Base-by-base conservation (phyloP, 2,888 invertebrate species). In the Ormyrus rosae region DNA sequence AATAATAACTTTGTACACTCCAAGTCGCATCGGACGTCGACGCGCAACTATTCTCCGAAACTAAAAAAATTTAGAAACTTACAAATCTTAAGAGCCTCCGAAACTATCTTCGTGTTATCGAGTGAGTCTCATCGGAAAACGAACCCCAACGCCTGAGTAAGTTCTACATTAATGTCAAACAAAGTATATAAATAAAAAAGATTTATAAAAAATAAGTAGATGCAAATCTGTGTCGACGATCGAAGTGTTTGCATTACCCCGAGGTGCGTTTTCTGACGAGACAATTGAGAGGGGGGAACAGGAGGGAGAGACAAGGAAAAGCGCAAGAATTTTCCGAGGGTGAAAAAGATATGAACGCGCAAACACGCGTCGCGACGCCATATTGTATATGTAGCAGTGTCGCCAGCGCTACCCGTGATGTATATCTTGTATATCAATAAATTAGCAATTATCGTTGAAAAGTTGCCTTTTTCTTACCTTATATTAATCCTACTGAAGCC, bases 351-450 rank as follows among this genome's bases (percentile, higher is more conserved):
- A 61, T 13, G 68, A 10, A 19, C 46, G 8, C 34, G 13, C 51
- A n/a, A 53, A 56, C 6, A 55, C 19, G 76, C 13, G 63, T 55
- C 46, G 61, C 51, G 72, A 53, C 13, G 45, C 58, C 60, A 64
- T 71, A 64, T 69, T 75, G 55, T 78, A 67, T 82, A 69, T 73
- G 73, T 79, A 79, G 81, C 53, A 79, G 61, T 73, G 72, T 72
- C 69, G 65, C 58, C 70, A 71, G 67, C 82, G 84, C 84, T 84
- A 84, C 82, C 73, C 81, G 84, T 86, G 86, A 87, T 89, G 88
- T 89, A 89, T 88, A 89, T 89, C 88, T 89, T 89, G 89, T 89
- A 88, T 88, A 89, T 89, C 89, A 87, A 87, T 88, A 87, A 88
- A 85, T 82, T 85, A 86, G 85, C 85, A 84, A 88, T 89, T 88